A percentile compares a stretch with the other conserved stretches of the same genome.
Evolutionary conservation across 2,797 vertebrate species (phyloP).

Genomic region (Oreonectes daqikongensis): DNA sequence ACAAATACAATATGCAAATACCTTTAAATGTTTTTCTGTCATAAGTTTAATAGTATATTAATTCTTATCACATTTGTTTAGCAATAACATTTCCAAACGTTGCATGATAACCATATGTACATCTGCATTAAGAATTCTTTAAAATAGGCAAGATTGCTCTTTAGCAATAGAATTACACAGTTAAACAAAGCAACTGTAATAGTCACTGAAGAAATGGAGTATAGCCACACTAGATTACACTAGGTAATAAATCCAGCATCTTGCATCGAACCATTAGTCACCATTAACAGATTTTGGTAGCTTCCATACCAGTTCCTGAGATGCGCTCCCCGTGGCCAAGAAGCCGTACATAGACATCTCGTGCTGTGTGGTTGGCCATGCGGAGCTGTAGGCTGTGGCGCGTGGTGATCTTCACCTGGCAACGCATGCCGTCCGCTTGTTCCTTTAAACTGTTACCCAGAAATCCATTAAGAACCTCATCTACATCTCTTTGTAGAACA

Average conservation of each 20-base stretch:
- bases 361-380: slow-evolving; percentile 90
- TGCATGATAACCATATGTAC: too few species aligned
- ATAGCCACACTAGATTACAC: not conserved
- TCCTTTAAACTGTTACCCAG: slow-evolving; percentile 50
- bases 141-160: too few species aligned
- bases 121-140: not conserved
- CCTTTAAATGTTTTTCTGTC: too few species aligned
- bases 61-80: too few species aligned
- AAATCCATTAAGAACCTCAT: slow-evolving; percentile 25
- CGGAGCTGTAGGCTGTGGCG: slow-evolving; percentile 85
- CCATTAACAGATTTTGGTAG: not conserved
- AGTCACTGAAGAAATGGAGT: not conserved
- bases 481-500: slow-evolving; percentile 57
- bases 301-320: slow-evolving; percentile 68
- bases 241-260: not conserved
- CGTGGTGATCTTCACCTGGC: slow-evolving; percentile 93
- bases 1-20: too few species aligned
- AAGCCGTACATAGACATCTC: slow-evolving; percentile 88
- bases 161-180: too few species aligned
- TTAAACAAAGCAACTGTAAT: not conserved
- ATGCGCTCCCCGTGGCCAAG: slow-evolving; percentile 85
- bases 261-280: not conserved
- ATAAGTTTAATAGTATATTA: too few species aligned
- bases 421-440: slow-evolving; percentile 82
- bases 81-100: too few species aligned